These are phyloP conservation scores for Dendronephthya gigantea DNA, from an alignment of 64 coral and sea anemone species.

Conservation along the genomic window DNA sequence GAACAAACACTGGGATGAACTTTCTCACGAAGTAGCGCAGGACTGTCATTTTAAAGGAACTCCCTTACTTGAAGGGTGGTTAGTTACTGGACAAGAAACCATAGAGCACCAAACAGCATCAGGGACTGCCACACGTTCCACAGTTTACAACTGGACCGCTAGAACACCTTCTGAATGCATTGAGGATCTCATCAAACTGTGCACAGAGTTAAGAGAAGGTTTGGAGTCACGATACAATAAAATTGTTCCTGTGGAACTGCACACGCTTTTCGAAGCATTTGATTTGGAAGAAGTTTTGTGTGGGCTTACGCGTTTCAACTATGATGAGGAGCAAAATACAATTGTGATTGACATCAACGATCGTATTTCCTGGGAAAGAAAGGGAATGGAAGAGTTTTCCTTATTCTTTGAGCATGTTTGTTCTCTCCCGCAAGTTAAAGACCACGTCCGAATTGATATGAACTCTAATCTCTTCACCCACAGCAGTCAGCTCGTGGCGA, in stretches of 20 bases:
- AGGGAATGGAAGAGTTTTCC: not conserved
- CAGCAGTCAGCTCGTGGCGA: not conserved
- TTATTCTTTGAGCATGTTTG: not conserved
- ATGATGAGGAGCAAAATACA: not conserved
- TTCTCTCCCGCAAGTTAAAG: not conserved
- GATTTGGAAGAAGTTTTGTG: not conserved
- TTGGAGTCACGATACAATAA: not conserved
- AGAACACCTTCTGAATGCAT: not conserved
- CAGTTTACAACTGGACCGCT: not conserved
- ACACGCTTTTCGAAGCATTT: not conserved
- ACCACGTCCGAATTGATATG: not conserved
- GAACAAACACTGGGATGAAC: not conserved
- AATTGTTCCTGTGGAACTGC: not conserved
- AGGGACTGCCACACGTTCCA: not conserved
- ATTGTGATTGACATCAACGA: not conserved
- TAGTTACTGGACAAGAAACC: not conserved
- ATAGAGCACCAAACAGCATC: not conserved
- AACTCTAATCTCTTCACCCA: not conserved
- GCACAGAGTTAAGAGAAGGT: not conserved
- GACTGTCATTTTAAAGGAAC: not conserved
- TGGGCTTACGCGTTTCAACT: not conserved
- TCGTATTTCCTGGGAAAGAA: not conserved
- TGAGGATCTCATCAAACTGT: not conserved
- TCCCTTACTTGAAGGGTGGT: not conserved
- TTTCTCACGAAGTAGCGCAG: not conserved